Base-by-base conservation (phyloP, 2,797 vertebrate genomes). In the Pteropus rufus region DNA sequence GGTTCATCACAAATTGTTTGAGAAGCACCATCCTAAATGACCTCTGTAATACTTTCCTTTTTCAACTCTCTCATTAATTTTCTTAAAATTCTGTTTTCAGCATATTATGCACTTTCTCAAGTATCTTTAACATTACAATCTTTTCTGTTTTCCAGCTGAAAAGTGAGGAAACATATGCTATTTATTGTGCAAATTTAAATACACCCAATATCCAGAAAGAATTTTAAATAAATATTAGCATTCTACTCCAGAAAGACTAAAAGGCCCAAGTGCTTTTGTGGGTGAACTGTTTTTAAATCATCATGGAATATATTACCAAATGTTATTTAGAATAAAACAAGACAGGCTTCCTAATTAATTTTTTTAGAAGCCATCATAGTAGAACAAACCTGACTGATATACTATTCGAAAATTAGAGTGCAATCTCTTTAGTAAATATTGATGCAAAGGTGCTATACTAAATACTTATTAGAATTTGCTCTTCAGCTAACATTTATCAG, bases 301-400 rank as follows among this genome's bases (percentile, higher is more conserved):
- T 75, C 11, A 65, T 82, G 10, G n/a, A 87, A 69, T 34, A 67
- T 39, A 65, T 34, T 34, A 54, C 15, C 6, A 26, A 60, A 44
- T 69, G 44, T 70, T 82, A 88, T 56, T 88, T 88, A 87, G 60
- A 91, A 94, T 65, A 64, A 94, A 72, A 91, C 26, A 72, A 19
- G 36, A 62, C 31, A 69, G 26, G 7, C 16, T 76, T 81, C 44
- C 82, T 77, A 77, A 39, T 82, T 81, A 41, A 75, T 54, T 29
- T 85, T 80, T 87, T 72, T 70, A 88, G 54, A 46, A 69, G 21
- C 54, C 31, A 65, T 11, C 36, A 34, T 34, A 70, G 62, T n/a
- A 88, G 23, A 46, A 67, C 46, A 95, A 88, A 72, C 18, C 64
- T 65, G 36, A 44, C 69, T 24, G 69, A 52, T 41, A 34, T 1